phyloP scores from a whole-genome alignment of 2,797 vertebrate genomes.

The Rhinatrema bivittatum region DNA sequence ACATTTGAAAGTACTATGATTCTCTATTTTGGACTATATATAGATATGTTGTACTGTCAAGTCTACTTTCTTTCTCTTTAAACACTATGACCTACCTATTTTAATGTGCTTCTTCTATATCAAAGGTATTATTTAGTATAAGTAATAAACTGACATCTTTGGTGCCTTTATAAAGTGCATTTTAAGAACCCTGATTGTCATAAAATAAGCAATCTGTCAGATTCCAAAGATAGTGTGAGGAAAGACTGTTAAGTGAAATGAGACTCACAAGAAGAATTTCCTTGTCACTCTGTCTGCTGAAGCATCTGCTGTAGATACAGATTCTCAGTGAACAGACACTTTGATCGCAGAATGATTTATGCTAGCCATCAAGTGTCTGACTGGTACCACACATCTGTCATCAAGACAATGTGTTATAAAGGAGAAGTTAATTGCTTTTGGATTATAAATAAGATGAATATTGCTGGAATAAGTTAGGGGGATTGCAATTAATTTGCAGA shows the following conservation, averaged over 20 bases:
- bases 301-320: conserved; percentile 61
- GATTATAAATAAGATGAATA: conserved; percentile 58
- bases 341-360: conserved; percentile 71
- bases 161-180: conserved; percentile 31
- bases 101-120: conserved; percentile 23
- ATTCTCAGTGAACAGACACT: conserved; percentile 54
- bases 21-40: not conserved
- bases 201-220: conserved; percentile 48
- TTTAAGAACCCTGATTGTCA: conserved; percentile 45
- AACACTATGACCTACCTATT: conserved; percentile 11
- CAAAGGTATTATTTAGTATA: conserved; percentile 25
- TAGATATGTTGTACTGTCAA: conserved; percentile 12
- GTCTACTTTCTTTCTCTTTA: not conserved
- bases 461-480: conserved; percentile 46
- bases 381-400: conserved; percentile 64
- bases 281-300: conserved; percentile 53
- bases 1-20: not conserved
- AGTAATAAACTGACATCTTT: conserved; percentile 31
- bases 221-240: conserved; percentile 30
- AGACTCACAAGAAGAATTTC: conserved; percentile 61
- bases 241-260: conserved; percentile 49
- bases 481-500: conserved; percentile 44
- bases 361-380: conserved; percentile 57
- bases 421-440: conserved; percentile 57
- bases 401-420: conserved; percentile 48